Base-by-base conservation (phyloP, 1,140 invertebrate genomes). In the Zeugodacus cucurbitae region DNA sequence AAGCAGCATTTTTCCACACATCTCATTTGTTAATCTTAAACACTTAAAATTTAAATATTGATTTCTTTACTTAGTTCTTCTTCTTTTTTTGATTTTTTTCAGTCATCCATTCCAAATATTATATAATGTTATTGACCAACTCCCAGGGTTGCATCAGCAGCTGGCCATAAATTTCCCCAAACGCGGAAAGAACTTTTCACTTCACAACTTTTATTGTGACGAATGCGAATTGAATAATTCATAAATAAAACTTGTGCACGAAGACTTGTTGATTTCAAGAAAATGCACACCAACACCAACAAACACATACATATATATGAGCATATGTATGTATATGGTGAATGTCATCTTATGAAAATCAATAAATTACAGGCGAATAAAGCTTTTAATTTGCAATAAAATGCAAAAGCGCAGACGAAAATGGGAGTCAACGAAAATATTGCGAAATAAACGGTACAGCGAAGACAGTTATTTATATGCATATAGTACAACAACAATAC, bases 321-420 rank as follows among this genome's bases (percentile, higher is more conserved):
- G 34, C 11, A 58, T 54, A 82, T 41, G 59, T 29, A 78, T 74
- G 34, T 54, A 78, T 78, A 48, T 34, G 20, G 44, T 74, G 64
- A 26, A 64, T 62, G 37, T 37, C n/a, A 1, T 14, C 74, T 82
- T 82, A 48, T 10, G 34, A 48, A 48, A 82, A 82, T 82, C 74
- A 82, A 82, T 82, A 82, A 82, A 82, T 48, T 54, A 54, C 41
- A 82, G 34, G 37, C 37, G n/a, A 82, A 34, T 8, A 34, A 48
- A 82, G 41, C 74, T 48, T 82, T 82, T 82, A 82, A 82, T 82
- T 82, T 82, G 74, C 74, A 82, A 82, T 78, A 44, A 78, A 78
- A 78, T 67, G 7, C 64, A 34, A 67, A 67, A 34, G 29, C 29
- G 26, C 22, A 54, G 14, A 54, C 48, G 48, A 54, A 54, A 54